These are phyloP conservation scores for Drosophila greeni DNA, from an alignment of 2,888 invertebrate genomes.

Conservation along the genomic window DNA sequence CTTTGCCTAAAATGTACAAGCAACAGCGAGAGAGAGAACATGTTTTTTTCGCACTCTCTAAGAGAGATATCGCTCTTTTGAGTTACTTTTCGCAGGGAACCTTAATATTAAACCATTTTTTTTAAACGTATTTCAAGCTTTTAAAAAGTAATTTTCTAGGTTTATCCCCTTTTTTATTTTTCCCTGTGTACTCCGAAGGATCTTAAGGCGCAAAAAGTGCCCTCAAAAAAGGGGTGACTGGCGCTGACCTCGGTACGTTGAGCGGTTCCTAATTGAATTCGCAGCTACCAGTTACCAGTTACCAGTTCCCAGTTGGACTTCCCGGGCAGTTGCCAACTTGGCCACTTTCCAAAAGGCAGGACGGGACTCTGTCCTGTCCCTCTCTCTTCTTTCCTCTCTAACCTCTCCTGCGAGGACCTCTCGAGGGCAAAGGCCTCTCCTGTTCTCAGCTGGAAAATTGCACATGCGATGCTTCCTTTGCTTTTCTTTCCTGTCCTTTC, in stretches of 20 bases:
- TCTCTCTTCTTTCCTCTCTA: background rate
- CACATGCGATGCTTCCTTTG: constrained; percentile 16
- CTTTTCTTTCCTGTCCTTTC: constrained; percentile 1
- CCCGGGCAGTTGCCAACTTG: constrained; percentile 20
- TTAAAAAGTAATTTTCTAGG: background rate
- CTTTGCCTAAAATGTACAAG: background rate
- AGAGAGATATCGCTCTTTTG: background rate
- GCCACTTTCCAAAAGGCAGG: constrained; percentile 32
- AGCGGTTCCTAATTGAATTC: constrained; percentile 37
- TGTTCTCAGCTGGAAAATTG: constrained; percentile 25
- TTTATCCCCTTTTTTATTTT: background rate
- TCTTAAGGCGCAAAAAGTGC: constrained; percentile 5
- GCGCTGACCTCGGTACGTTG: constrained; percentile 25
- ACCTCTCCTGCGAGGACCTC: background rate
- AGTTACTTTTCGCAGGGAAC: no score
- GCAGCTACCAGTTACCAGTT: constrained; percentile 22
- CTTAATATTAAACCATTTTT: background rate
- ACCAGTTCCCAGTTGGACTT: constrained; percentile 25
- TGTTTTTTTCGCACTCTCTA: background rate
- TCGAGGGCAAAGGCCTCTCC: constrained; percentile 39
- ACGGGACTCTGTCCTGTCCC: background rate
- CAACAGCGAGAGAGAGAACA: background rate
- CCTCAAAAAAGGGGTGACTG: constrained; percentile 10
- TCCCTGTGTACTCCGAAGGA: background rate
- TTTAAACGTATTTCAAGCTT: background rate